A percentile compares a stretch with the other conserved stretches of the same genome.
phyloP scores from a whole-genome alignment of 37 sponge, comb jelly and placozoan species.

The Geodia barretti region DNA sequence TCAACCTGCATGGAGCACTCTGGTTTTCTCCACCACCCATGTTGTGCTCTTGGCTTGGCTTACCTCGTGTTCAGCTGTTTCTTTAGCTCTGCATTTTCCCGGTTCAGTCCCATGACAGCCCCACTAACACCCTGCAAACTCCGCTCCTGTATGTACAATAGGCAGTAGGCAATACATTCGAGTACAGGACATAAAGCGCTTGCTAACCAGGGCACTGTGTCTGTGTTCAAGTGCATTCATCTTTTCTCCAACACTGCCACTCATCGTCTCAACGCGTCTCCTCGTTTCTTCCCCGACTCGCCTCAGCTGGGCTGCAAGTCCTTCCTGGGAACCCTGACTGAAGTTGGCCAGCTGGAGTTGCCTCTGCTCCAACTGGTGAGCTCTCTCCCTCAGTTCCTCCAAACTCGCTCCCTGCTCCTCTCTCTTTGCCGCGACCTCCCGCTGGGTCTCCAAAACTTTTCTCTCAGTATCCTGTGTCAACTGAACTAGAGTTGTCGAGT shows the following conservation, averaged over 20 bases:
- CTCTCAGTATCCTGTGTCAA: neutral
- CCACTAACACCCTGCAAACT: neutral
- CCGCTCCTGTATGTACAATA: neutral
- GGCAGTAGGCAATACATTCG: neutral
- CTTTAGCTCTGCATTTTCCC: neutral
- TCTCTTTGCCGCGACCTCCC: neutral
- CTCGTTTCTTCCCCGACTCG: neutral
- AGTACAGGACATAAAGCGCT: neutral
- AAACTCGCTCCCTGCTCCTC: neutral
- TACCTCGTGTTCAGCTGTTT: neutral
- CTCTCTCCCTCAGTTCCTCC: neutral
- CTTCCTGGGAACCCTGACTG: neutral
- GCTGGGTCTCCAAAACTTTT: neutral
- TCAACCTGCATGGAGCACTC: neutral
- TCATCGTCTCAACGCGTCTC: neutral
- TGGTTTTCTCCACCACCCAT: too few relatives aligned
- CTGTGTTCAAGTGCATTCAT: neutral
- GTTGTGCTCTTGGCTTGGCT: too few relatives aligned
- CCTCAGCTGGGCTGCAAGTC: neutral
- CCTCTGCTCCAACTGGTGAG: neutral
- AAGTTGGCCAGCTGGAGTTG: neutral
- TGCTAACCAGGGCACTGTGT: neutral
- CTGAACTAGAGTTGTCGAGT: neutral
- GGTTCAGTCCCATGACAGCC: neutral
- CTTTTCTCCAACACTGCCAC: neutral